Base-by-base conservation (phyloP, 2,113 vertebrate species). In the Menura novaehollandiae region DNA sequence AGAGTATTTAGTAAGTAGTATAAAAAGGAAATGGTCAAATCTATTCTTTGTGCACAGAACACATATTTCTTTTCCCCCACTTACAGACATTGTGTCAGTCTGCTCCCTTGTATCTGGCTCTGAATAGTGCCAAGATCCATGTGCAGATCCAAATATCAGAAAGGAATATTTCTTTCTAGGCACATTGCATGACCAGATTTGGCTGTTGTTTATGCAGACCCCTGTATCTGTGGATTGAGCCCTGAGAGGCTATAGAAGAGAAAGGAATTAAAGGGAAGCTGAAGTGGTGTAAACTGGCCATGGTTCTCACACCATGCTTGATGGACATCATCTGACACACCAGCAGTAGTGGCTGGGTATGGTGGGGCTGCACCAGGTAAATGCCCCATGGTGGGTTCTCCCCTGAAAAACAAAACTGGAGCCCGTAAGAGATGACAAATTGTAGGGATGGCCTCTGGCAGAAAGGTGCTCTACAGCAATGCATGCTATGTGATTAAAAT, bases 241-340 rank as follows among this genome's bases (percentile, higher is more conserved):
- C 39, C 14, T 2, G 1, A 71, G 55, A 88, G 24, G 10, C 26
- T 41, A 28, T 0, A 19, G 53, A 44, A 58, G 15, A 74, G 28
- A 88, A 88, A 37, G 8, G 22, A 51, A 43, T 51, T 35, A 51
- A 66, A 88, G 20, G n/a, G 28, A 49, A 76, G 21, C 7, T 49
- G 39, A 67, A 53, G 22, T 19, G 17, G 28, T 59, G 17, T 44
- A 83, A 78, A 46, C 37, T 17, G 24, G 13, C 55, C 47, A 11
- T 0, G 1, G 20, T 15, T 79, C 15, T 85, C 47, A 59, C 16
- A 55, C 23, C 39, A 14, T 39, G 14, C 44, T 55, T 28, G 39
- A 11, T 7, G 23, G 67, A 23, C 35, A 46, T 20, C 19, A 18
- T 6, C 13, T 3, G 2, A 24, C 27, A 13, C 0, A 6, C 2